Evolutionary conservation across 2,888 invertebrate genomes (phyloP).

Genomic region (Hyles lineata): DNA sequence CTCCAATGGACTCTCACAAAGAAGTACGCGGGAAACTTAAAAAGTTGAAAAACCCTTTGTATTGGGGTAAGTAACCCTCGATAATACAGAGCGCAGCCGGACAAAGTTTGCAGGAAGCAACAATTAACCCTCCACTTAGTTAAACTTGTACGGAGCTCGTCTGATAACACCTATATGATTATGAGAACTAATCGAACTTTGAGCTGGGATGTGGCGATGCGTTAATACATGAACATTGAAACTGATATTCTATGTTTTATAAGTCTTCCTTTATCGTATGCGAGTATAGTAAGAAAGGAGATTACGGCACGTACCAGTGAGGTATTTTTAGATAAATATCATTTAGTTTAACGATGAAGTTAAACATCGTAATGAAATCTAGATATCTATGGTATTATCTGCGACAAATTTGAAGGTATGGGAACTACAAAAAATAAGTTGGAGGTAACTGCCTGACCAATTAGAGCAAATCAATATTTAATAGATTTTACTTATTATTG

Average conservation of each 20-base stretch:
- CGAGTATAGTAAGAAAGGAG: too few species aligned
- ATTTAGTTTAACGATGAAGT: too few species aligned
- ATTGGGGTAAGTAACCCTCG: constrained; percentile 4
- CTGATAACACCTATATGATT: constrained; percentile 34
- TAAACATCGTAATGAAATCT: too few species aligned
- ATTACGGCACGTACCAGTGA: too few species aligned
- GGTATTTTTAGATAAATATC: too few species aligned
- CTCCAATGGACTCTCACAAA: neutral
- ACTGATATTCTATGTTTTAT: neutral
- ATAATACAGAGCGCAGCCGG: neutral
- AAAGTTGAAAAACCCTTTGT: neutral
- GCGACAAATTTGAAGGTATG: too few species aligned
- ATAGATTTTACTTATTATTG: too few species aligned
- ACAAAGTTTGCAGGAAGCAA: constrained; percentile 45
- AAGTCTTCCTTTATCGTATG: neutral
- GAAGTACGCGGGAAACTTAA: neutral
- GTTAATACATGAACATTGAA: neutral
- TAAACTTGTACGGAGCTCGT: constrained; percentile 39
- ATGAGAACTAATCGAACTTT: constrained; percentile 15
- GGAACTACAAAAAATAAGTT: too few species aligned
- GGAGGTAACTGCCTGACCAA: too few species aligned
- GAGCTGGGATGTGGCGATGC: neutral
- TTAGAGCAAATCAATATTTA: too few species aligned
- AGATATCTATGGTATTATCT: too few species aligned
- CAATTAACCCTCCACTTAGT: constrained; percentile 49